Evolutionary conservation across 2,888 invertebrate genomes (phyloP), one percentile per base, ranked within the genome.

Genomic region (Acanthosepion esculentum): DNA sequence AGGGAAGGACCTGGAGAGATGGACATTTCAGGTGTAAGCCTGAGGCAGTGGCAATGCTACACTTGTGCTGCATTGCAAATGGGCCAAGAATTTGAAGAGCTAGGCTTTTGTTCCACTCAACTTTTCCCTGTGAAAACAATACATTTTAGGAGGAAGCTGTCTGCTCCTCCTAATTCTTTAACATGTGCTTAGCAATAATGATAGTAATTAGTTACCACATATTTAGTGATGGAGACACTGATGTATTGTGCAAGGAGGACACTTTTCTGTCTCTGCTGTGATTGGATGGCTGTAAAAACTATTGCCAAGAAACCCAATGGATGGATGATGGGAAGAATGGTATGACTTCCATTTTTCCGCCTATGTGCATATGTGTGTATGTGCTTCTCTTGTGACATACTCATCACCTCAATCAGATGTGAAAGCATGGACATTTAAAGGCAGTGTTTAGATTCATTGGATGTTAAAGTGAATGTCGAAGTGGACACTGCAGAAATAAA

Each of bases 11-110:
- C n/a, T 15, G n/a, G 33, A 78, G 78, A n/a, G n/a, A 78, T n/a
- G 78, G 78, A 78, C 78, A n/a, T n/a, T 78, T 78, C n/a, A n/a
- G 78, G 78, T 78, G 78, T n/a, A 78, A 78, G 78, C 78, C 78
- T 78, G n/a, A 78, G 78, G 78, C n/a, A n/a, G 33, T 15, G 5
- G 78, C 18, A 15, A 33, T 78, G 12, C n/a, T 78, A 33, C 78
- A 7, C 78, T 78, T 78, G 78, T n/a, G n/a, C n/a, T 33, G 78
- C n/a, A n/a, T 78, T 5, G n/a, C 78, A 78, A 78, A 78, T 78
- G 33, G 78, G n/a, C n/a, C n/a, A 78, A 33, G 78, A 78, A 78
- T 78, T n/a, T 78, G 78, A 78, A 78, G 78, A 78, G 78, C 78
- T 15, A 78, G 15, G n/a, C 78, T 78, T 78, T 78, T 78, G n/a